Evolutionary conservation across 1,140 invertebrate species (phyloP).

Genomic region (Hylaeus volcanicus): DNA sequence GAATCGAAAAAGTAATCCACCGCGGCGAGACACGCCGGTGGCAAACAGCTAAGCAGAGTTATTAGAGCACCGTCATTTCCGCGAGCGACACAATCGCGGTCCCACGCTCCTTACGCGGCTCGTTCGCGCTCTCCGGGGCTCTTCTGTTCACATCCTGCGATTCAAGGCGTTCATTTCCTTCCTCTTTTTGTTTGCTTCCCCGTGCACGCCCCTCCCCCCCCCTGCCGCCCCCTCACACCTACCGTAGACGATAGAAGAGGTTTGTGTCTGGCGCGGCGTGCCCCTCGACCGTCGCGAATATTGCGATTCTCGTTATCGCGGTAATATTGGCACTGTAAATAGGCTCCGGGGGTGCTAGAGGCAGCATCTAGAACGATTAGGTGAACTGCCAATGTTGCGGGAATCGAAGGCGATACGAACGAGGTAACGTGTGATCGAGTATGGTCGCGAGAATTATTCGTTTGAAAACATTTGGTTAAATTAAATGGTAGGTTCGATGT

Average conservation of each 20-base stretch:
- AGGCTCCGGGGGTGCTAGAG: slow-evolving; percentile 12
- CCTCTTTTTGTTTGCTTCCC: slow-evolving; percentile 16
- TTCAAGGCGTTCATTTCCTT: slow-evolving; percentile 58
- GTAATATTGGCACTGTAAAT: slow-evolving; percentile 4
- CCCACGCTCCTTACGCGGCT: slow-evolving; percentile 63
- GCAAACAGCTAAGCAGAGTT: slow-evolving; percentile 38
- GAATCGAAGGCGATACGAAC: no score
- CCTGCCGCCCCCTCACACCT: background rate
- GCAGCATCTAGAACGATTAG: no score
- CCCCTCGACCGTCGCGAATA: slow-evolving; percentile 13
- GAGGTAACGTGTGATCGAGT: no score
- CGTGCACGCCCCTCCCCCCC: no score
- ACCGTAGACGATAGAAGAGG: background rate
- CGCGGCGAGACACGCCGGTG: slow-evolving; percentile 15
- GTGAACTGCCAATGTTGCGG: no score
- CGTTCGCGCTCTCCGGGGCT: slow-evolving; percentile 60
- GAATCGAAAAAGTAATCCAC: slow-evolving; percentile 28
- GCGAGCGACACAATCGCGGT: slow-evolving; percentile 60
- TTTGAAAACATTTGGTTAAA: no score
- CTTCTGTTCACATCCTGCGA: slow-evolving; percentile 65
- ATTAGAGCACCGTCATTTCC: slow-evolving; percentile 58
- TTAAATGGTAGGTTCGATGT: no score
- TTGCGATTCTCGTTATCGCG: background rate
- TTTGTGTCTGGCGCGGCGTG: background rate
- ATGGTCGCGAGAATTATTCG: no score